phyloP scores from a whole-genome alignment of 2,888 invertebrate species.

The Acanthosepion pharaonis region DNA sequence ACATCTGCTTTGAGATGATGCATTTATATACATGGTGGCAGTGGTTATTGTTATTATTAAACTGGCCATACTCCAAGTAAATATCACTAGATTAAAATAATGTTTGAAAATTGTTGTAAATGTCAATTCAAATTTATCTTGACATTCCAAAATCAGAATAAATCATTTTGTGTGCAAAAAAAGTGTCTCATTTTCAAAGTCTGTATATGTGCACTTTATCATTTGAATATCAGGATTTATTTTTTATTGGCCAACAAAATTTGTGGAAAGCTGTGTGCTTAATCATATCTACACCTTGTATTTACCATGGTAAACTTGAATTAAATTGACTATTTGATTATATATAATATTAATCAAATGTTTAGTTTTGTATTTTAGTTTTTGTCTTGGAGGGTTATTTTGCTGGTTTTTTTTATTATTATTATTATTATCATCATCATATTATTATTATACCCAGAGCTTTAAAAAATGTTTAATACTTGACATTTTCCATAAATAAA shows the following conservation, averaged over 20 bases:
- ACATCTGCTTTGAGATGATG: no score
- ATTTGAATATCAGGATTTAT: background rate
- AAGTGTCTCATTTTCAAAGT: background rate
- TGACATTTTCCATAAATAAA: no score
- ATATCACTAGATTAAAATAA: background rate
- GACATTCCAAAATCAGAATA: background rate
- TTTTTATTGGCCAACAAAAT: no score
- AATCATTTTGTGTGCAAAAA: background rate
- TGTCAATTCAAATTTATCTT: background rate
- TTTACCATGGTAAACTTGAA: background rate
- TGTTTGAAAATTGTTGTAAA: background rate
- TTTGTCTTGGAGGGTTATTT: no score
- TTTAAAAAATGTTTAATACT: no score
- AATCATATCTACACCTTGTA: no score
- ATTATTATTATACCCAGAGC: no score
- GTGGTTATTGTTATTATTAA: background rate
- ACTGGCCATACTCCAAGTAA: background rate
- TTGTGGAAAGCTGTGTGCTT: background rate
- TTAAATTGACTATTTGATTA: background rate
- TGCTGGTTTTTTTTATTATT: no score
- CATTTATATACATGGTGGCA: no score
- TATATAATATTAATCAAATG: background rate
- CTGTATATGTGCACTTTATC: background rate
- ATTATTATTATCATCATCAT: no score
- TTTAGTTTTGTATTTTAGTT: no score